Evolutionary conservation across 2,113 vertebrate genomes (phyloP).

Genomic region (Aptenodytes forsteri): DNA sequence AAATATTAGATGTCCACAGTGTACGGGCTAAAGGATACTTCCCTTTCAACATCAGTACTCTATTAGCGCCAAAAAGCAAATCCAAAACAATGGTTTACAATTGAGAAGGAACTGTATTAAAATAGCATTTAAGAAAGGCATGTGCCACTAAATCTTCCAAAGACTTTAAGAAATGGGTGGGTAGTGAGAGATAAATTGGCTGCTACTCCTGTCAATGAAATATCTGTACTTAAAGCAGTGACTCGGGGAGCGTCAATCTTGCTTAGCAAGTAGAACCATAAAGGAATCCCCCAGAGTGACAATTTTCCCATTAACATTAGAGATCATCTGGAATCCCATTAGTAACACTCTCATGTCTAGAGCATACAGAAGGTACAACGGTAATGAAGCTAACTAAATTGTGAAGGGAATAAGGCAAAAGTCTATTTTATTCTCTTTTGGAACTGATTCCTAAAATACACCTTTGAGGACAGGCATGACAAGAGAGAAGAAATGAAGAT

Average conservation of each 20-base stretch:
- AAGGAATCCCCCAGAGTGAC: conserved; percentile 33
- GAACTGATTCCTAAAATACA: neutral
- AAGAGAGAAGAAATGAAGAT: neutral
- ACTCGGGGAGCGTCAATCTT: conserved; percentile 6
- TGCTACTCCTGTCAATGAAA: conserved; percentile 14
- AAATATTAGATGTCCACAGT: neutral
- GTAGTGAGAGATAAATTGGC: conserved; percentile 12
- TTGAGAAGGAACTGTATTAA: neutral
- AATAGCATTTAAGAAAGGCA: neutral
- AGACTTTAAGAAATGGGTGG: neutral
- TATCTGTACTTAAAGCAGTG: neutral
- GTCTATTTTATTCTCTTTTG: neutral
- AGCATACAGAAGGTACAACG: neutral
- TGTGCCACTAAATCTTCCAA: neutral
- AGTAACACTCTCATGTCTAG: neutral
- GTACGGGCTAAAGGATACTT: neutral
- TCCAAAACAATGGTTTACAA: neutral
- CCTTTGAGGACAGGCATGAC: neutral
- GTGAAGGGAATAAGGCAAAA: neutral
- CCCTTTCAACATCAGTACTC: neutral
- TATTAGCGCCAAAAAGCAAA: neutral
- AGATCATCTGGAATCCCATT: conserved; percentile 30
- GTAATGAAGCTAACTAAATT: conserved; percentile 15
- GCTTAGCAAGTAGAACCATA: conserved; percentile 19
- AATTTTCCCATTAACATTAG: conserved; percentile 53